Base-by-base conservation (phyloP, 2,888 invertebrate genomes). In the Pinctada fucata region DNA sequence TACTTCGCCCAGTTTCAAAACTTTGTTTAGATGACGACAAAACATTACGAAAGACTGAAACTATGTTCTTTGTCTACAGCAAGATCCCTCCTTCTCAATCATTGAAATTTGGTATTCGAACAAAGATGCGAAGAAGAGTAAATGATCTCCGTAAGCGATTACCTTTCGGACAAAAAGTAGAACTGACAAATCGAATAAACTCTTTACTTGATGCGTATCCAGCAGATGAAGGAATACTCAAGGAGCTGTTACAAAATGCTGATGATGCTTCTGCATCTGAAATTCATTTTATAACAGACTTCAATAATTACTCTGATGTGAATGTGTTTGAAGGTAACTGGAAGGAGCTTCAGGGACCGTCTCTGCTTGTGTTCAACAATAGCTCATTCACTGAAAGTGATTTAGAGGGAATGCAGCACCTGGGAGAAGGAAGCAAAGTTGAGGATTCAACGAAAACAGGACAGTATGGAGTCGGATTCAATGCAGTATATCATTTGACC, bases 211-310 rank as follows among this genome's bases (percentile, higher is more conserved):
- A 84, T 2, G 86, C 88, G 2, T 91, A 91, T 79, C 90, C 90
- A 0, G 87, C 86, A 75, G 90, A 90, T 72, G 81, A 84, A 64
- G 87, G 87, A 16, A 82, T 91, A 48, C 83, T 91, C 65, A 91
- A 91, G 81, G 91, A 91, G 83, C 82, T 91, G 4, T 74, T 91
- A 1, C 91, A 90, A 78, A 90, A 90, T 84, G 90, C 90, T n/a
- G 90, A 90, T 76, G 90, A 90, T 81, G 90, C 91, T 47, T 85
- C 86, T 3, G 89, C 90, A 2, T 85, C 90, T 3, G 90, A 90
- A 79, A 82, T 91, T 8, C 85, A 87, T 70, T 90, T 92, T 77
- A 86, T 91, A 50, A 86, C 85, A 69, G 91, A 91, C 72, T 82
- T 81, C 3, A 79, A 87, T 5, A 67, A 47, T 4, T 88, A 90